Base-by-base conservation (phyloP, 2,113 vertebrate species). In the Columbina picui region DNA sequence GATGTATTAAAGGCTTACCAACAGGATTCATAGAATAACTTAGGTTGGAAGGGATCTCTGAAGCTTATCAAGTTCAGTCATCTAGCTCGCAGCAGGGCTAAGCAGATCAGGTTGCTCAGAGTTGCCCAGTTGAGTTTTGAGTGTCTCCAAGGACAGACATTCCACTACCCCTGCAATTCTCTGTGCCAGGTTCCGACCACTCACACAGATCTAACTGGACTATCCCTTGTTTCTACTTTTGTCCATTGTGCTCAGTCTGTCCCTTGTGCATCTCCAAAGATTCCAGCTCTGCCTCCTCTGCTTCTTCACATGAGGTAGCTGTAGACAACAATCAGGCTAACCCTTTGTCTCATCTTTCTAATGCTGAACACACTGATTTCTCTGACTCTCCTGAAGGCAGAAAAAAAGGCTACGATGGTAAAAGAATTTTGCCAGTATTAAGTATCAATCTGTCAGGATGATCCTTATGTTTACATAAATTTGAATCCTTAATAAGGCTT, bases 401-500 rank as follows among this genome's bases (percentile, higher is more conserved):
- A 53, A 47, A 10, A 52, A 70, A 56, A 76, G 4, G 14, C 7
- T 34, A n/a, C 0, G 0, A 22, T 2, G 4, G 11, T 21, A 15
- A 43, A 60, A 47, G 52, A 38, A 17, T 9, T 43, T 1, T 47
- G 12, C 22, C 45, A 47, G 3, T 18, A 71, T 6, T 12, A 38
- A 43, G 32, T 10, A 2, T 7, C 29, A 39, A 1, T 53, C 30
- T 52, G 78, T 39, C 2, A 2, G 32, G 10, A 19, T 29, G 23
- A 60, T 7, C 26, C 10, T 27, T 30, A 10, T 39, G 7, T 9
- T 80, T 15, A 5, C 2, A 12, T 1, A 49, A 36, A 14, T 9
- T 7, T 6, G 8, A 60, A 14, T 20, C 21, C n/a, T 43, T n/a
- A n/a, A 15, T 2, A 10, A 22, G 38, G 50, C 6, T 69, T 59